These are phyloP conservation scores for Bergia sp. DNA, from an alignment of 92 coral and sea anemone species.

Conservation along the genomic window DNA sequence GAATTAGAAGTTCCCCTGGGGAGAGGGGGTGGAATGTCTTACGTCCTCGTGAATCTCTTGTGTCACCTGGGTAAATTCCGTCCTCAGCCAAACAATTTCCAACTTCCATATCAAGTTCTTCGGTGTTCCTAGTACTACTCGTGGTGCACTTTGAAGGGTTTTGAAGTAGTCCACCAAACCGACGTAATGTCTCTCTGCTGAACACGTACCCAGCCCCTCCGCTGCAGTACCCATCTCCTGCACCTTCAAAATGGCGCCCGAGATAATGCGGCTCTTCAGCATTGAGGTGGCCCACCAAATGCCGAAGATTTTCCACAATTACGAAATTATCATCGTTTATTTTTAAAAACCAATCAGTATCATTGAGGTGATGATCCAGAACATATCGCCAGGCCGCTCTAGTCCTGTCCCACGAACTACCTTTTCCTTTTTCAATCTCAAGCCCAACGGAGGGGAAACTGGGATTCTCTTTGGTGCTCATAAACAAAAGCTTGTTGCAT, in stretches of 20 bases:
- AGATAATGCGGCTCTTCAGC: slow-evolving; percentile 55
- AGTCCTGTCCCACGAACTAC: slow-evolving; percentile 46
- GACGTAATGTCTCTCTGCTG: slow-evolving; percentile 54
- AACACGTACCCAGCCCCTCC: slow-evolving; percentile 62
- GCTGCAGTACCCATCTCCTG: slow-evolving; percentile 17
- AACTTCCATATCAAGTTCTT: slow-evolving; percentile 9
- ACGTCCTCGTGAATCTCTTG: slow-evolving; percentile 39
- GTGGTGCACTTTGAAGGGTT: not conserved
- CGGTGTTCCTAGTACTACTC: not conserved
- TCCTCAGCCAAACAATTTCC: slow-evolving; percentile 22
- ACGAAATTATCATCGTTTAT: slow-evolving; percentile 54
- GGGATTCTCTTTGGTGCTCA: slow-evolving; percentile 39
- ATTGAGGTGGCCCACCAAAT: slow-evolving; percentile 13
- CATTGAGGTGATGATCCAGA: slow-evolving; percentile 41
- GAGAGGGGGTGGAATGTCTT: slow-evolving; percentile 40
- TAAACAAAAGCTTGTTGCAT: slow-evolving; percentile 50
- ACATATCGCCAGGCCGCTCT: slow-evolving; percentile 52
- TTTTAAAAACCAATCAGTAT: slow-evolving; percentile 58
- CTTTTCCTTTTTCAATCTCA: slow-evolving; percentile 44
- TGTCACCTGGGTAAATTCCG: slow-evolving; percentile 23
- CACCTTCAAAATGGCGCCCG: slow-evolving; percentile 48
- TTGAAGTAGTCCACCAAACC: slow-evolving; percentile 31
- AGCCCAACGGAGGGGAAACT: slow-evolving; percentile 47
- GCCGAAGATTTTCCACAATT: slow-evolving; percentile 53
- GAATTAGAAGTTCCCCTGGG: slow-evolving; percentile 17